These are phyloP conservation scores for Austrofundulus limnaeus DNA, from an alignment of 2,113 vertebrate species.

Conservation along the genomic window DNA sequence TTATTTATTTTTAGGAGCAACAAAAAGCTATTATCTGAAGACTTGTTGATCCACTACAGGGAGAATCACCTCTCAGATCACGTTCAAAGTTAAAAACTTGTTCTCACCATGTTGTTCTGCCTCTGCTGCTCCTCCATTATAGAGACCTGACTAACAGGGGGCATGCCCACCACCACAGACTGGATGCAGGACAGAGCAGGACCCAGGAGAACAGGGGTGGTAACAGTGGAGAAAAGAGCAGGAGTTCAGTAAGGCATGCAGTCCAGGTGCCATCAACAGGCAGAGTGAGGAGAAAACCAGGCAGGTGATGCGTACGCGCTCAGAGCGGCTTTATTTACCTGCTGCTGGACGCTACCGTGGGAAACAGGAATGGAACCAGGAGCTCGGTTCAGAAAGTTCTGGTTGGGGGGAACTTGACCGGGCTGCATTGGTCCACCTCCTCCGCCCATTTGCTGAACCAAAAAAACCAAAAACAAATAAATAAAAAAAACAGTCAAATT, in stretches of 20 bases:
- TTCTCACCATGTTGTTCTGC: constrained; percentile 88
- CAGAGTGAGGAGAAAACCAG: constrained; percentile 12
- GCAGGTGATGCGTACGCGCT: constrained; percentile 1
- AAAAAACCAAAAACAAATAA: not conserved
- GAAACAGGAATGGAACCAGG: constrained; percentile 75
- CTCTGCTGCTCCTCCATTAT: constrained; percentile 91
- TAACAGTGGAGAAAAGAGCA: constrained; percentile 3
- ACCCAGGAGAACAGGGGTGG: constrained; percentile 4
- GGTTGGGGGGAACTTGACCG: constrained; percentile 75
- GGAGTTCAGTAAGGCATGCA: constrained; percentile 66
- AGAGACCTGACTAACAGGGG: constrained; percentile 82
- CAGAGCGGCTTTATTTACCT: constrained; percentile 67
- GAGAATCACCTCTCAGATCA: no score
- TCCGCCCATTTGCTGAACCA: constrained; percentile 59
- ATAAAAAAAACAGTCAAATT: not conserved
- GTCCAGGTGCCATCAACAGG: constrained; percentile 23
- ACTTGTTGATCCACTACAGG: no score
- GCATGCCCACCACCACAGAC: constrained; percentile 83
- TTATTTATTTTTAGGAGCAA: no score
- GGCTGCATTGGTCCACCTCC: constrained; percentile 75
- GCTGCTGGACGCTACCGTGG: constrained; percentile 80
- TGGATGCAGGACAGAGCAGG: constrained; percentile 59
- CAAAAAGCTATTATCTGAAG: no score
- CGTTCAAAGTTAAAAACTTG: not conserved
- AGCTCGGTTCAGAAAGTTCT: constrained; percentile 73